Conservation (phyloP, 2,888 invertebrate genomes). For the Orchesella flavescens region DNA sequence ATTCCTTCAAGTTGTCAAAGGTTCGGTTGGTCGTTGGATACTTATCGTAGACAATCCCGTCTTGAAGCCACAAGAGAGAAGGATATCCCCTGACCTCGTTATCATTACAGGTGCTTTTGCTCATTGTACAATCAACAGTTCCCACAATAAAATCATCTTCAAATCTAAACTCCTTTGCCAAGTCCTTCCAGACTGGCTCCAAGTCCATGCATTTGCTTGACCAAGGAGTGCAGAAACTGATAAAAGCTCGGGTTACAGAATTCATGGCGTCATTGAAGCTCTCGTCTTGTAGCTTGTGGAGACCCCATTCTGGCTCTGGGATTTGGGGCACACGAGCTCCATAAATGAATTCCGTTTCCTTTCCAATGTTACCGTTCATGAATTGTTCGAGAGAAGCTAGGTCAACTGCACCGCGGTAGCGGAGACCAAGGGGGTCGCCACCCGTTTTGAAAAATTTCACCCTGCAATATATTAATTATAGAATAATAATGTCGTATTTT, state of each 20-base stretch:
- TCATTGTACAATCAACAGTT: conserved; percentile 89
- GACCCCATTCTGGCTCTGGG: conserved; percentile 79
- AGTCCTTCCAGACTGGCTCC: conserved; percentile 74
- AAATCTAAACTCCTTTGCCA: conserved; percentile 80
- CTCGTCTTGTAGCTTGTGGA: conserved; percentile 84
- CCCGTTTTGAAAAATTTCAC: conserved; percentile 70
- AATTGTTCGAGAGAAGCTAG: conserved; percentile 70
- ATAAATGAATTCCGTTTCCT: conserved; percentile 68
- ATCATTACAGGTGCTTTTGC: conserved; percentile 83
- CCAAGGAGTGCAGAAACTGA: conserved; percentile 95
- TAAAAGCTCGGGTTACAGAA: conserved; percentile 83
- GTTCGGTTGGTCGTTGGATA: conserved; percentile 76
- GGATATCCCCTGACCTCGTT: conserved; percentile 92
- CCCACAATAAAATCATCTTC: conserved; percentile 81
- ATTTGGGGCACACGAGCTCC: conserved; percentile 73
- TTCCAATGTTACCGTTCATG: conserved; percentile 66
- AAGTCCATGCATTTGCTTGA: conserved; percentile 78
- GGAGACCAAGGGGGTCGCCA: conserved; percentile 61
- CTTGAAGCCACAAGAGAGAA: conserved; percentile 88
- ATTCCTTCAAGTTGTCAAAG: conserved; percentile 82
- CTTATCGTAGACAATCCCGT: conserved; percentile 88
- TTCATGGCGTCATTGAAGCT: conserved; percentile 83
- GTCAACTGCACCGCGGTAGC: conserved; percentile 68
- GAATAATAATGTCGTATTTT: too few species aligned
- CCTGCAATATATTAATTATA: conserved; percentile 37